A percentile compares a stretch with the other conserved stretches of the same genome.
These are phyloP conservation scores for Empis stercorea DNA, from an alignment of 2,888 invertebrate species.

Conservation along the genomic window DNA sequence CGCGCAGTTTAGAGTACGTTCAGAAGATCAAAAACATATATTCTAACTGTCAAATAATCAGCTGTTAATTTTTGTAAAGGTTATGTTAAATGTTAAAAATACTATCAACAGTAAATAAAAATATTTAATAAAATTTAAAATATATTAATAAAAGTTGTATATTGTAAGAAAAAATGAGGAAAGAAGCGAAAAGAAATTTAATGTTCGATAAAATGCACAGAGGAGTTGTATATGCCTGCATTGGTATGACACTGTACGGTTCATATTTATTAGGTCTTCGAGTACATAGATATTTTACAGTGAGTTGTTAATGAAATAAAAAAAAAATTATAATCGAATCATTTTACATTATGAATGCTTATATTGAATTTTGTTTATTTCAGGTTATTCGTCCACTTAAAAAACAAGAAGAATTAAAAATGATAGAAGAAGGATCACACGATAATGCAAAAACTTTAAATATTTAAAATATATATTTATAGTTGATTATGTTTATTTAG, in stretches of 20 bases:
- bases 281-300: constrained; percentile 39
- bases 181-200: constrained; percentile 15
- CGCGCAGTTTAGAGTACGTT: too few species aligned
- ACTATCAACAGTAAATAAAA: too few species aligned
- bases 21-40: too few species aligned
- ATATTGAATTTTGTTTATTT: too few species aligned
- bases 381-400: constrained; percentile 36
- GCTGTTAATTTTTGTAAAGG: too few species aligned
- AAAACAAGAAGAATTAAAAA: constrained; percentile 33
- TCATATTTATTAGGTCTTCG: constrained; percentile 36
- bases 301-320: constrained; percentile 14
- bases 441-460: constrained; percentile 29
- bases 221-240: constrained; percentile 41
- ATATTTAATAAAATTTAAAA: neutral
- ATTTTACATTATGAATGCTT: too few species aligned
- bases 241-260: constrained; percentile 43
- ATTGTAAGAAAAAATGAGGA: neutral
- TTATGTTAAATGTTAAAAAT: too few species aligned
- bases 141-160: neutral
- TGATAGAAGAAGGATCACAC: constrained; percentile 38
- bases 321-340: too few species aligned
- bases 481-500: too few species aligned
- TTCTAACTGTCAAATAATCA: too few species aligned
- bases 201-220: constrained; percentile 41
- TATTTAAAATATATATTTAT: too few species aligned